phyloP scores from a whole-genome alignment of 2,797 vertebrate species.

The Poecile montanus region DNA sequence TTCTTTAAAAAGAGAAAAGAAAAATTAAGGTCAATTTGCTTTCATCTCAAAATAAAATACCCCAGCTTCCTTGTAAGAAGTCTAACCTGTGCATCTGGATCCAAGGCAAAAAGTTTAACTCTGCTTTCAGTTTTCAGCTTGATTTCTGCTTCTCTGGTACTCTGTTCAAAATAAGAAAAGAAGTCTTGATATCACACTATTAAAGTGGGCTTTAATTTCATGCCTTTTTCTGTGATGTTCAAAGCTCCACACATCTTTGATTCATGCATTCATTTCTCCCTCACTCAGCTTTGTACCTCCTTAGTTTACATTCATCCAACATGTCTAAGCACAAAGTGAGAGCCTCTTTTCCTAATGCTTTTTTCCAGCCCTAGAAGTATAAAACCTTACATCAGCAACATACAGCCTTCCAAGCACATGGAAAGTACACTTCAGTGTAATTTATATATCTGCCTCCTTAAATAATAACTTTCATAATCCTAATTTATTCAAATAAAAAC shows the following conservation, averaged over 20 bases:
- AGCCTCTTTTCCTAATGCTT: neutral
- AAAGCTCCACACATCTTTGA: neutral
- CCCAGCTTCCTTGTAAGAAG: neutral
- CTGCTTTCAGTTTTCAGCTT: conserved; percentile 92
- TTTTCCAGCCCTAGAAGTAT: neutral
- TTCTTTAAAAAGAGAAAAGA: conserved; percentile 79
- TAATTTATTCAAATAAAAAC: neutral
- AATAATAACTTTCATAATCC: neutral
- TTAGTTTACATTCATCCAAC: neutral
- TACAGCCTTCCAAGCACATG: neutral
- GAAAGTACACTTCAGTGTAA: neutral
- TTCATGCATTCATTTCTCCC: neutral
- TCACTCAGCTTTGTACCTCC: neutral
- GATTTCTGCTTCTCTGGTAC: conserved; percentile 89
- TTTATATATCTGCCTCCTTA: neutral
- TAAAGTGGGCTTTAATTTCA: neutral
- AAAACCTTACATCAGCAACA: neutral
- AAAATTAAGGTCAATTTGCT: neutral
- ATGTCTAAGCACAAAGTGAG: neutral
- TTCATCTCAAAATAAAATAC: neutral
- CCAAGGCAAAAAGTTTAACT: conserved; percentile 92
- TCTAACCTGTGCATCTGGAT: conserved; percentile 94
- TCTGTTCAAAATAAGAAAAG: conserved; percentile 77
- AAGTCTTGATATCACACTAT: neutral
- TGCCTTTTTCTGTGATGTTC: neutral